Conservation (phyloP, 2,888 invertebrate species). For the Amblyjoppa proteus region DNA sequence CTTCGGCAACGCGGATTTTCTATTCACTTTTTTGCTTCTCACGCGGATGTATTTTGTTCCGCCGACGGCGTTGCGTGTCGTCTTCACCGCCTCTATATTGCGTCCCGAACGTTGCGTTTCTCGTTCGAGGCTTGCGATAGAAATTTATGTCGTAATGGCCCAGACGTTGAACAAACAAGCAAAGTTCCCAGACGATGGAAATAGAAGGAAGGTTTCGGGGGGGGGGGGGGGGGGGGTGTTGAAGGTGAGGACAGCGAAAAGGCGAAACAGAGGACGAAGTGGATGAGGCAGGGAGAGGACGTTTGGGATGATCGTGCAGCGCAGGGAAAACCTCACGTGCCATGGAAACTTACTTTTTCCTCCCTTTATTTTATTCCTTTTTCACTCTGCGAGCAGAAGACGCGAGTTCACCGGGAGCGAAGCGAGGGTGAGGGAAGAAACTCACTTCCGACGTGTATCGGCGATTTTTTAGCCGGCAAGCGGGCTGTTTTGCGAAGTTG, state of each 20-base stretch:
- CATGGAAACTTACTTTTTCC: constrained; percentile 51
- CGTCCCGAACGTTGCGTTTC: constrained; percentile 18
- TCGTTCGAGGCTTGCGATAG: constrained; percentile 49
- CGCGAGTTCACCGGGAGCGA: constrained; percentile 22
- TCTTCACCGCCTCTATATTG: constrained; percentile 20
- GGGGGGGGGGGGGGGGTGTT: too few relatives aligned
- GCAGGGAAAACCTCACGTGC: constrained; percentile 37
- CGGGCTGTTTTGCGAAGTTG: background rate
- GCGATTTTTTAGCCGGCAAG: background rate
- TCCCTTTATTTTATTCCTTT: constrained; percentile 31
- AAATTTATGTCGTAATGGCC: constrained; percentile 68
- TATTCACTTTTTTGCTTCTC: background rate
- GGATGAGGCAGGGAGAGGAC: constrained; percentile 26
- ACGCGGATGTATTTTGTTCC: constrained; percentile 14
- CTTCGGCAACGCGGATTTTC: background rate
- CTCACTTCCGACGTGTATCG: background rate
- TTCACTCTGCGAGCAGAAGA: constrained; percentile 10
- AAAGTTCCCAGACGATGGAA: constrained; percentile 70
- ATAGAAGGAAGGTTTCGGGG: constrained; percentile 46
- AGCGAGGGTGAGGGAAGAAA: constrained; percentile 22
- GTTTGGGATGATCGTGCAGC: constrained; percentile 27
- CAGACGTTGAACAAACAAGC: constrained; percentile 70
- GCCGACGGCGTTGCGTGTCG: constrained; percentile 22
- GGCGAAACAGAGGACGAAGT: constrained; percentile 46
- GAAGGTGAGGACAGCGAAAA: constrained; percentile 22